Base-by-base conservation (phyloP, 2,888 invertebrate species). In the Plebejus melissa region DNA sequence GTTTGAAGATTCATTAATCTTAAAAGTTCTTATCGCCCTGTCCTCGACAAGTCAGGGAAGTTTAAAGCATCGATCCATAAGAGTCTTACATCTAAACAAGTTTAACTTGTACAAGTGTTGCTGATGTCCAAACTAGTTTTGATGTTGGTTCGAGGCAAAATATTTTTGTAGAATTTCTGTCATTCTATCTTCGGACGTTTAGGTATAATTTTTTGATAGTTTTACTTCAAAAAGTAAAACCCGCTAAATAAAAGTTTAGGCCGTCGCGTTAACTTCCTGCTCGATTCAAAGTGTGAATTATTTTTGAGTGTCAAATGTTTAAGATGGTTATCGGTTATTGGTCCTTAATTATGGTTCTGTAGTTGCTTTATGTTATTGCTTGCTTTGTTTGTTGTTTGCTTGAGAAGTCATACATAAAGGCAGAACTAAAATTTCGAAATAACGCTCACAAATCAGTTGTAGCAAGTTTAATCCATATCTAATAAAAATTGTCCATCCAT, bases 1-100 rank as follows among this genome's bases (percentile, higher is more conserved):
- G 83, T 80, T 79, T 79, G 76, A 80, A 80, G 82, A 86, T 86
- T 86, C 89, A 90, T 91, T 88, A 89, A 88, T 90, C 88, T 89
- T 85, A 82, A 84, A 89, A 90, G 81, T 89, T 88, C 81, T 90
- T 88, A 90, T 88, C 87, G 84, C 82, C 79, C 81, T 82, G 83
- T 85, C 84, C 83, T 84, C 79, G 78, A 82, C 82, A 79, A 80
- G 81, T 83, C 83, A 83, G 81, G 82, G 82, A 85, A 85, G 81
- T 84, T 83, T 80, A 79, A 79, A 80, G 79, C 77, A 80, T 80
- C 80, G 76, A 76, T 77, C 70, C 74, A 54, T 74, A 74, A 72
- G 54, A 54, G 72, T 32, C 72, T 72, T 72, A 72, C 72, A 72
- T 72, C 50, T 50, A 36, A 72, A 72, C 72, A 72, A 72, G 32